These are phyloP conservation scores for Piprites chloris DNA, from an alignment of 2,113 vertebrate species.

Conservation along the genomic window DNA sequence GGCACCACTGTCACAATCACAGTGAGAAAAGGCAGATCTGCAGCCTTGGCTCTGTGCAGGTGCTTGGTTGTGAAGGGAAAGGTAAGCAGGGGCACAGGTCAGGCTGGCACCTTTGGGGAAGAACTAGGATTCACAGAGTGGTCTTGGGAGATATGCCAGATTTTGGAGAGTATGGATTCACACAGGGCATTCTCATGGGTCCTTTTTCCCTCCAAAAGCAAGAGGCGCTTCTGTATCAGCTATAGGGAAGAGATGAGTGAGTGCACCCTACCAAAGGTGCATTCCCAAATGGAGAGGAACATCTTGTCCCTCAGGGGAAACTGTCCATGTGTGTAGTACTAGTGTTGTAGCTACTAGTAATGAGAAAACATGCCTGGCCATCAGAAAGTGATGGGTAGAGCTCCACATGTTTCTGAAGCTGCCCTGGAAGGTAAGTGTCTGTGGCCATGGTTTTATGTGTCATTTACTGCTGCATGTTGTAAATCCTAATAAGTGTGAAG, in stretches of 20 bases:
- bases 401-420: not conserved
- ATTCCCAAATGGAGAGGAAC: not conserved
- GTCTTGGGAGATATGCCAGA: not conserved
- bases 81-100: not conserved
- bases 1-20: not conserved
- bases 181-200: not conserved
- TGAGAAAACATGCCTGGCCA: not conserved
- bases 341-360: not conserved
- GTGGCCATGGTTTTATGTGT: not conserved
- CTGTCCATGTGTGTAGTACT: not conserved
- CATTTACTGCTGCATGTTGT: not conserved
- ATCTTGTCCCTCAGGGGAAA: not conserved
- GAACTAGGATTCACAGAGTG: not conserved
- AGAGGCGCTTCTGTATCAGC: not conserved
- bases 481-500: not conserved
- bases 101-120: not conserved
- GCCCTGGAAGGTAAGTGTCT: not conserved
- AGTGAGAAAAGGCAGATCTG: not conserved
- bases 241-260: not conserved
- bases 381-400: not conserved
- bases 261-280: not conserved
- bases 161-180: not conserved
- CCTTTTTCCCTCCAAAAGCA: not conserved
- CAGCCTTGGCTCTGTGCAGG: not conserved
- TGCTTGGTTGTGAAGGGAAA: not conserved